Conservation (phyloP, 2,888 invertebrate species). For the Hyles lineata region DNA sequence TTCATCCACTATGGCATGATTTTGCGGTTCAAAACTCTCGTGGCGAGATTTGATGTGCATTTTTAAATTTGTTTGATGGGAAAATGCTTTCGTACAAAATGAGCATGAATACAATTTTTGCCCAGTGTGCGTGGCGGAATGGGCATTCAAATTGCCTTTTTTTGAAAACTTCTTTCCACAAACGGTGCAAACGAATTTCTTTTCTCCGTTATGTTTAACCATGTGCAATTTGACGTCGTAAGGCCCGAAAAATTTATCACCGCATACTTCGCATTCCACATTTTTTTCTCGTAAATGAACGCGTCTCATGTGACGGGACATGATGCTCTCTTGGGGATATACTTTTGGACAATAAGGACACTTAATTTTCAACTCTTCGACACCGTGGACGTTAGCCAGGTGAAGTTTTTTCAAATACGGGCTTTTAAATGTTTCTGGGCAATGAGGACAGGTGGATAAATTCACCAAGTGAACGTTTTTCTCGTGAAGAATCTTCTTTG, state of each 20-base stretch:
- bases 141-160: constrained; percentile 85
- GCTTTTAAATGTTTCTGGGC: constrained; percentile 77
- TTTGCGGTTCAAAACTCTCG: constrained; percentile 44
- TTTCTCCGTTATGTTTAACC: constrained; percentile 82
- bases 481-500: constrained; percentile 76
- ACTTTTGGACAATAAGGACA: constrained; percentile 80
- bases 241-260: constrained; percentile 74
- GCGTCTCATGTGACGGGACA: constrained; percentile 85
- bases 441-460: constrained; percentile 70
- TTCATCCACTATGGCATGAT: constrained; percentile 44
- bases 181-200: constrained; percentile 83
- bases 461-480: constrained; percentile 75
- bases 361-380: constrained; percentile 76
- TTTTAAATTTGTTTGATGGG: constrained; percentile 68
- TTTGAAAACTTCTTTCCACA: constrained; percentile 86
- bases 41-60: constrained; percentile 66
- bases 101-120: constrained; percentile 80
- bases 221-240: constrained; percentile 81
- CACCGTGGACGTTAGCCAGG: constrained; percentile 73
- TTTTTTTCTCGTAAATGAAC: constrained; percentile 82
- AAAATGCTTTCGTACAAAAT: constrained; percentile 83
- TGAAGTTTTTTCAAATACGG: constrained; percentile 76
- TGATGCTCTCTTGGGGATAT: constrained; percentile 82
- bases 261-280: constrained; percentile 76
- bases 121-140: constrained; percentile 84